Evolutionary conservation across 2,113 vertebrate genomes (phyloP).

Genomic region (Upupa epops): DNA sequence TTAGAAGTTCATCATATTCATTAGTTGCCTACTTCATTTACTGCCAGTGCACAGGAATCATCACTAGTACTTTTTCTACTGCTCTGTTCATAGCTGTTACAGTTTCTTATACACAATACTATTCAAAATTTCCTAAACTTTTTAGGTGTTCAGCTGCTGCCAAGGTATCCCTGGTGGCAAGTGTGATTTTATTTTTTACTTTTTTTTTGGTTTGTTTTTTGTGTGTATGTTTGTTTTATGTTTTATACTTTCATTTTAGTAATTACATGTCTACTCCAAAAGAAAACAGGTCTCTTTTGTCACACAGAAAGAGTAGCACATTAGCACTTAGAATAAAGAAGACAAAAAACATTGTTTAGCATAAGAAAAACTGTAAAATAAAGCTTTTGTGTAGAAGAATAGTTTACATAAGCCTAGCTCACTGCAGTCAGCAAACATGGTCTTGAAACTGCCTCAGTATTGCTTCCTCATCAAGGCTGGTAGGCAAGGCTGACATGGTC

Average conservation of each 20-base stretch:
- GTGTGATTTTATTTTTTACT: not conserved
- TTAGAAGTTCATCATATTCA: not conserved
- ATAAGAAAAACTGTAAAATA: not conserved
- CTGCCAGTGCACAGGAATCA: not conserved
- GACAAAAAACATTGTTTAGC: not conserved
- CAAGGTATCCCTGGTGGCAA: not conserved
- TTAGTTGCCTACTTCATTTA: not conserved
- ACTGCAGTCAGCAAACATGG: rapidly evolving
- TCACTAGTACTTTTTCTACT: not conserved
- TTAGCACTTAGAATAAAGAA: not conserved
- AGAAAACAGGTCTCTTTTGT: not conserved
- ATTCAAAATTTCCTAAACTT: not conserved
- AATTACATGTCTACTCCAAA: not conserved
- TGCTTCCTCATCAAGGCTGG: not conserved
- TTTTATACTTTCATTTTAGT: constrained; percentile 2
- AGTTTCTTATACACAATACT: not conserved
- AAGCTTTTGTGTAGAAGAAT: not conserved
- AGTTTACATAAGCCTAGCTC: not conserved
- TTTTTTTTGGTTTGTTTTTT: not conserved
- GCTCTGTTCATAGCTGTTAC: not conserved
- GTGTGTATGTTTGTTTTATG: not conserved
- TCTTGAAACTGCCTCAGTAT: not conserved
- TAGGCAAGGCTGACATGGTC: not conserved
- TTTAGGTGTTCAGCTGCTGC: not conserved
- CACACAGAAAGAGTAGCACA: rapidly evolving